These are phyloP conservation scores for Corythornis vintsioides DNA, from an alignment of 2,113 vertebrate genomes.

Conservation along the genomic window DNA sequence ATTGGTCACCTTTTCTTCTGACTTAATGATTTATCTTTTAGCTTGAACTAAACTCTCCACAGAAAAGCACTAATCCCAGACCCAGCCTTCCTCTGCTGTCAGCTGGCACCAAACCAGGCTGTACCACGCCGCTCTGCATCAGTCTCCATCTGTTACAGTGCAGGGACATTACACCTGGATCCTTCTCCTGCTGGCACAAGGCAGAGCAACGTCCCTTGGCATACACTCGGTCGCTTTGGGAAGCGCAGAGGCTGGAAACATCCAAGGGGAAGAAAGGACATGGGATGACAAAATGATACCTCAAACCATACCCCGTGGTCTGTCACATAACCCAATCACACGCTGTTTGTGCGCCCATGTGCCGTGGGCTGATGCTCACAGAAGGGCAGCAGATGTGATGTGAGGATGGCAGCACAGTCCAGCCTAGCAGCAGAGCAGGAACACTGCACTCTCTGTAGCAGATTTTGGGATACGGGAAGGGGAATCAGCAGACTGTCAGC, in stretches of 20 bases:
- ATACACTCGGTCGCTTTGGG: accelerated
- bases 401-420: neutral
- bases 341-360: accelerated
- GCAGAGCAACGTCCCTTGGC: neutral
- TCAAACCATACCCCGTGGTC: neutral
- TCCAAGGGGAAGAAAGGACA: neutral
- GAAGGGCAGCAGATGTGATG: neutral
- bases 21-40: neutral
- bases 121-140: neutral
- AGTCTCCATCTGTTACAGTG: accelerated
- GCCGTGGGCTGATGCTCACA: accelerated
- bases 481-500: constrained; percentile 21
- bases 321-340: accelerated
- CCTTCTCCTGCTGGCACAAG: accelerated
- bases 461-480: neutral
- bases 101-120: neutral
- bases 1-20: neutral
- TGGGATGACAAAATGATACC: neutral
- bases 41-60: neutral
- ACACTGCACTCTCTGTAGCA: accelerated
- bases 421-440: neutral
- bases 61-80: neutral
- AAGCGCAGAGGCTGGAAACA: neutral
- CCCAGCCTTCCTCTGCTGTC: too few species aligned
- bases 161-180: neutral